A percentile compares a stretch with the other conserved stretches of the same genome.
phyloP scores from a whole-genome alignment of 2,113 vertebrate genomes.

The Protobothrops mucrosquamatus region DNA sequence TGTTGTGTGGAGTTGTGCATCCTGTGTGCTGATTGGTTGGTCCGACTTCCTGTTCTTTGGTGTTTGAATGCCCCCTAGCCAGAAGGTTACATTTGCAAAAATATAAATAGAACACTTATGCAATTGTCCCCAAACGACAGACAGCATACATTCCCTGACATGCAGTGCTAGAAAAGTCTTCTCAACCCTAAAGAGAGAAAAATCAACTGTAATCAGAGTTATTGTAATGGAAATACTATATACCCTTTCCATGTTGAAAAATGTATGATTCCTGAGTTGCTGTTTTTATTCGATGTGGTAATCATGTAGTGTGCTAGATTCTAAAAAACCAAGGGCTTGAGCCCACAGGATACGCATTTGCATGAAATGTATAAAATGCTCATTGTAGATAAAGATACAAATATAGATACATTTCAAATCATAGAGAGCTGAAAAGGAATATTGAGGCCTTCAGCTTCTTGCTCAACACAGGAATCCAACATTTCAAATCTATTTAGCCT shows the following conservation, averaged over 20 bases:
- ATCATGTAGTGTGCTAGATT: not conserved
- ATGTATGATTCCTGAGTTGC: not conserved
- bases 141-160: not conserved
- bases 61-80: not conserved
- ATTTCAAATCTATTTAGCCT: not conserved
- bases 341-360: not conserved
- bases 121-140: not conserved
- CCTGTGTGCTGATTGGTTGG: not conserved
- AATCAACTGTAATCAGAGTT: not conserved
- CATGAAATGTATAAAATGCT: not conserved
- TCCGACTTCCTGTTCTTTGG: not conserved
- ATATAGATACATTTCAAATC: constrained; percentile 25
- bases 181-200: not conserved
- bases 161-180: not conserved
- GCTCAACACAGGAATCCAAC: not conserved
- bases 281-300: not conserved
- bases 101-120: not conserved
- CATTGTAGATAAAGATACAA: constrained; percentile 14
- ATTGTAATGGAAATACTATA: not conserved
- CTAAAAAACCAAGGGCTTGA: not conserved
- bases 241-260: not conserved
- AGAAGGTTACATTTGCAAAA: not conserved
- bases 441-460: not conserved
- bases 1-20: not conserved
- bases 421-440: not conserved